A percentile compares a stretch with the other conserved stretches of the same genome.
phyloP scores from a whole-genome alignment of 1,140 invertebrate species.

The Tetranychus urticae region DNA sequence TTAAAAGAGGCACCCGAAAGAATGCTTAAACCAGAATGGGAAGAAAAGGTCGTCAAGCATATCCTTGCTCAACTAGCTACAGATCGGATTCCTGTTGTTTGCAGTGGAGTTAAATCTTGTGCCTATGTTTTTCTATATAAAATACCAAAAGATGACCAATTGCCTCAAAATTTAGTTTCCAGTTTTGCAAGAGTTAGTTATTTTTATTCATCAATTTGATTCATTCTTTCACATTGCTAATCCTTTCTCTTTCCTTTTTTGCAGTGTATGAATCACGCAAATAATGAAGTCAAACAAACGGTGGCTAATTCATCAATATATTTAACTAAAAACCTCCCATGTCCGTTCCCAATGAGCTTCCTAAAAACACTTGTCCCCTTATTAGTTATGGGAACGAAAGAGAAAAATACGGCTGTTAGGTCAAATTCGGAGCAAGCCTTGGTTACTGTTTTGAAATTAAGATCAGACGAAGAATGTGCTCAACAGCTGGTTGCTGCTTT shows the following conservation, averaged over 20 bases:
- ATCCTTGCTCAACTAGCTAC: constrained; percentile 40
- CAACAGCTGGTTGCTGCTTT: constrained; percentile 46
- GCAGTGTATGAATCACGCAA: constrained; percentile 53
- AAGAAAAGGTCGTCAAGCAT: constrained; percentile 38
- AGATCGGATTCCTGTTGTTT: constrained; percentile 48
- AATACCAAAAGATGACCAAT: constrained; percentile 31
- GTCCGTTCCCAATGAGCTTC: constrained; percentile 35
- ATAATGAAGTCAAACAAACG: constrained; percentile 81
- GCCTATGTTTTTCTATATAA: constrained; percentile 58
- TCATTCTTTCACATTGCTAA: not conserved
- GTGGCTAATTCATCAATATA: constrained; percentile 52
- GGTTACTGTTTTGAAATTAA: constrained; percentile 51
- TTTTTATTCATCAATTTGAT: not conserved
- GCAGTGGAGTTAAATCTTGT: constrained; percentile 58
- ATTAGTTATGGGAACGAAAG: constrained; percentile 87
- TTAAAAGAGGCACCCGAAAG: constrained; percentile 55
- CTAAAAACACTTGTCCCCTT: constrained; percentile 56
- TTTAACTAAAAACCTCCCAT: constrained; percentile 25
- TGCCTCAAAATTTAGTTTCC: constrained; percentile 40
- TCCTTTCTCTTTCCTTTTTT: not conserved
- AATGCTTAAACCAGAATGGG: constrained; percentile 40
- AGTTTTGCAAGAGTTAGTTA: constrained; percentile 51
- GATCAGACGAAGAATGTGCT: constrained; percentile 35
- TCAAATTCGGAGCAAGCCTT: constrained; percentile 76
- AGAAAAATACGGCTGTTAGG: constrained; percentile 84